These are phyloP conservation scores for Drosophila rhopaloa DNA, from an alignment of 1,140 invertebrate genomes.

Conservation along the genomic window DNA sequence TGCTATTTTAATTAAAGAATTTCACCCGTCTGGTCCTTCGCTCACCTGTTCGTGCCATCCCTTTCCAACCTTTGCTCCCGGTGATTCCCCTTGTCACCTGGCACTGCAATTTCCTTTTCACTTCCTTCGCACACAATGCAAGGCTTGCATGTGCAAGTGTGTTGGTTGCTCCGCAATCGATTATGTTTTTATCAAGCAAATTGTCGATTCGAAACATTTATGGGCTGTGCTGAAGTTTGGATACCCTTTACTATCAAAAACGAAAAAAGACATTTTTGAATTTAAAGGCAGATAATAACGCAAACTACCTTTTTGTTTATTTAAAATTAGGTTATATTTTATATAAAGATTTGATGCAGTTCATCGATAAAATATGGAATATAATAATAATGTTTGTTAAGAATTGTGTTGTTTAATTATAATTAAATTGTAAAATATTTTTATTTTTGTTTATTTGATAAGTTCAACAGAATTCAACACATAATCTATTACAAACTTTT, in stretches of 20 bases:
- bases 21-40: constrained; percentile 33
- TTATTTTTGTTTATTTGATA: not conserved
- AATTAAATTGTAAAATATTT: not conserved
- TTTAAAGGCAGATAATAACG: too few relatives aligned
- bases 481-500: not conserved
- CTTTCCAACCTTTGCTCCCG: constrained; percentile 3
- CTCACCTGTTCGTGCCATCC: constrained; percentile 1
- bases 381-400: too few relatives aligned
- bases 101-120: constrained; percentile 44
- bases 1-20: constrained; percentile 76
- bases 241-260: constrained; percentile 4
- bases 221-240: too few relatives aligned
- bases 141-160: constrained; percentile 5
- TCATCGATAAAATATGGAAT: too few relatives aligned
- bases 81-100: constrained; percentile 24
- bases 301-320: too few relatives aligned
- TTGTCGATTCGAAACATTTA: constrained; percentile 9
- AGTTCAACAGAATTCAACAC: not conserved
- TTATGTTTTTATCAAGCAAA: constrained; percentile 47
- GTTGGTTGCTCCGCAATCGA: constrained; percentile 27
- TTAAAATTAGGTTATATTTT: too few relatives aligned
- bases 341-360: too few relatives aligned
- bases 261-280: too few relatives aligned
- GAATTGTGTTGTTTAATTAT: too few relatives aligned
- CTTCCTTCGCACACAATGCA: constrained; percentile 38